phyloP scores from a whole-genome alignment of 2,888 invertebrate species.

The Cephus pygmeus region DNA sequence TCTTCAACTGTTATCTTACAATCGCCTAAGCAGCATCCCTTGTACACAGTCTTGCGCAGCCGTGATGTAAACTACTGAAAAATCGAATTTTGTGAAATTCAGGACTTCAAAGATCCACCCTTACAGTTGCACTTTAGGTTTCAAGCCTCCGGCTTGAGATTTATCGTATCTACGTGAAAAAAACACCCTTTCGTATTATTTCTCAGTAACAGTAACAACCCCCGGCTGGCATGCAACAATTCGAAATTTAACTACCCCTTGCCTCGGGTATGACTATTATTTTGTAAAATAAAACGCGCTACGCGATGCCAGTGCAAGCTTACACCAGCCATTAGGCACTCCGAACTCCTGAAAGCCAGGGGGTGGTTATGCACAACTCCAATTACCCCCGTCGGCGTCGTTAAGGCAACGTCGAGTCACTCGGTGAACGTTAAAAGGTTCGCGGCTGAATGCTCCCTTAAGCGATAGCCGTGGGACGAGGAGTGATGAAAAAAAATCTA shows the following conservation, averaged over 20 bases:
- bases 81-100: neutral
- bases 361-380: neutral
- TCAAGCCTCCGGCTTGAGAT: neutral
- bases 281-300: neutral
- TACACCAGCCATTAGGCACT: neutral
- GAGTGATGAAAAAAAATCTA: slow-evolving; percentile 7
- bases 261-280: neutral
- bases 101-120: neutral
- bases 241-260: neutral
- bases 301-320: neutral
- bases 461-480: slow-evolving; percentile 2
- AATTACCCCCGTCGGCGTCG: slow-evolving; percentile 3
- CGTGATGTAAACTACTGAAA: neutral
- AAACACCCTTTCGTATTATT: neutral
- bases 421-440: neutral
- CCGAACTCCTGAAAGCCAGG: neutral
- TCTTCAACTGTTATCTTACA: neutral
- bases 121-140: neutral
- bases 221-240: neutral
- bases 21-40: neutral
- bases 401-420: neutral
- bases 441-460: slow-evolving; percentile 1
- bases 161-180: neutral
- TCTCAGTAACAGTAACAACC: neutral
- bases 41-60: neutral